phyloP scores from a whole-genome alignment of 2,888 invertebrate species.

The Erebia palarica region DNA sequence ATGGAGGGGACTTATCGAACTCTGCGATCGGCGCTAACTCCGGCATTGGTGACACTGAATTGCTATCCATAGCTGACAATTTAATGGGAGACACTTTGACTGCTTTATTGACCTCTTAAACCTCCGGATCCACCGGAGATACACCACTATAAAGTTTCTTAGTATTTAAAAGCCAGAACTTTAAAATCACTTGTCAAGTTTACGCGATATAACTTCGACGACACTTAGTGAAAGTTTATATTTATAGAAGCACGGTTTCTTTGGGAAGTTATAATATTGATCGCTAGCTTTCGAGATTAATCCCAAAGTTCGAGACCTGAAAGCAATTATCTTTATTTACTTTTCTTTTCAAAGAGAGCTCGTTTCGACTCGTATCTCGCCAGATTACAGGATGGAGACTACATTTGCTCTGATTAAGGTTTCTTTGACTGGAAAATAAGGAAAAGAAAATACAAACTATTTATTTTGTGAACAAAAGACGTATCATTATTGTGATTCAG shows the following conservation, averaged over 20 bases:
- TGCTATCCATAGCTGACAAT: conserved; percentile 85
- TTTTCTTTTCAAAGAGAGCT: conserved; percentile 46
- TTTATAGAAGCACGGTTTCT: neutral
- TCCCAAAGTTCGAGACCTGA: conserved; percentile 55
- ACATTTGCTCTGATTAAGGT: conserved; percentile 23
- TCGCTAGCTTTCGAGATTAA: conserved; percentile 51
- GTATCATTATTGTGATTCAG: neutral
- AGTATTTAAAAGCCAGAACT: conserved; percentile 16
- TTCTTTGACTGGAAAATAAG: conserved; percentile 30
- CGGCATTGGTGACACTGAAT: conserved; percentile 87
- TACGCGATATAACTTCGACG: neutral
- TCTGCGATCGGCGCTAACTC: conserved; percentile 87
- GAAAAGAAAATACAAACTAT: neutral
- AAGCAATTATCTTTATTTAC: conserved; percentile 60
- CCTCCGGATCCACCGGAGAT: conserved; percentile 61
- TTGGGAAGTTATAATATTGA: conserved; percentile 38
- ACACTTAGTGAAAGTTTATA: conserved; percentile 6
- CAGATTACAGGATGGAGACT: conserved; percentile 23
- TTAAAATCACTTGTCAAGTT: conserved; percentile 24
- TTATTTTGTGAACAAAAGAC: neutral
- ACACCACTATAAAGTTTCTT: conserved; percentile 16
- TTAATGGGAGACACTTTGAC: conserved; percentile 82
- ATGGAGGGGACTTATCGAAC: conserved; percentile 87
- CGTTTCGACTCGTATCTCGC: conserved; percentile 42
- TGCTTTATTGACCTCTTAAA: conserved; percentile 54